A percentile compares a stretch with the other conserved stretches of the same genome.
phyloP scores from a whole-genome alignment of 2,113 vertebrate genomes.

The Antennarius striatus region DNA sequence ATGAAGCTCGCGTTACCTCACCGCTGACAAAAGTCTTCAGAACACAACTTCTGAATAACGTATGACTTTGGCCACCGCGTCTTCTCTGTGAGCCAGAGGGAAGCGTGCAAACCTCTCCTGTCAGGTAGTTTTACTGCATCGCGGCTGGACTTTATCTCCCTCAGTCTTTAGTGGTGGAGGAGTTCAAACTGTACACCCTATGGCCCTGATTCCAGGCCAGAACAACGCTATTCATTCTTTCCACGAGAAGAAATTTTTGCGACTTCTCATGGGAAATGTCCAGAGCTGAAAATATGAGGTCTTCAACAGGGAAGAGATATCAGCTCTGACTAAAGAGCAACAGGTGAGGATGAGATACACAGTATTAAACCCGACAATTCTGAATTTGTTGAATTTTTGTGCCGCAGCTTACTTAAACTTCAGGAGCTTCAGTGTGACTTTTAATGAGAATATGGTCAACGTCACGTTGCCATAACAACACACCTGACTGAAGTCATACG shows the following conservation, averaged over 20 bases:
- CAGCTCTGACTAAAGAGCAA: not conserved
- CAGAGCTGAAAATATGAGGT: conserved; percentile 14
- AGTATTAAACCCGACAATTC: too few relatives aligned
- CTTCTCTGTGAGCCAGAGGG: conserved; percentile 28
- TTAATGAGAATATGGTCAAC: conserved; percentile 36
- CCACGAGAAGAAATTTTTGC: conserved; percentile 84
- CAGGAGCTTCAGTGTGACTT: conserved; percentile 22
- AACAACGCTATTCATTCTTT: conserved; percentile 70
- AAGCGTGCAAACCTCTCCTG: conserved; percentile 49
- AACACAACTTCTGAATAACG: conserved; percentile 47
- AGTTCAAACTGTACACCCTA: conserved; percentile 14
- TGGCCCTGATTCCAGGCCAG: conserved; percentile 38
- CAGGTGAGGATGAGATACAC: too few relatives aligned
- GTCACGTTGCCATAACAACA: conserved; percentile 22
- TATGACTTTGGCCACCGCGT: conserved; percentile 44
- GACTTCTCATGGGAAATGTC: conserved; percentile 60
- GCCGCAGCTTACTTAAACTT: conserved; percentile 1
- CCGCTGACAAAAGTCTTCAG: conserved; percentile 34
- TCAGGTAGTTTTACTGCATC: conserved; percentile 62
- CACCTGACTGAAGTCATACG: conserved; percentile 55
- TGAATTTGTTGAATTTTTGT: not conserved
- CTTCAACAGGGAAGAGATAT: conserved; percentile 15
- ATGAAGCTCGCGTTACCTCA: conserved; percentile 52
- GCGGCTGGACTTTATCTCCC: conserved; percentile 48
- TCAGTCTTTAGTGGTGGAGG: conserved; percentile 30